These are phyloP conservation scores for Nasua narica DNA, from an alignment of 2,797 vertebrate species.

Conservation along the genomic window DNA sequence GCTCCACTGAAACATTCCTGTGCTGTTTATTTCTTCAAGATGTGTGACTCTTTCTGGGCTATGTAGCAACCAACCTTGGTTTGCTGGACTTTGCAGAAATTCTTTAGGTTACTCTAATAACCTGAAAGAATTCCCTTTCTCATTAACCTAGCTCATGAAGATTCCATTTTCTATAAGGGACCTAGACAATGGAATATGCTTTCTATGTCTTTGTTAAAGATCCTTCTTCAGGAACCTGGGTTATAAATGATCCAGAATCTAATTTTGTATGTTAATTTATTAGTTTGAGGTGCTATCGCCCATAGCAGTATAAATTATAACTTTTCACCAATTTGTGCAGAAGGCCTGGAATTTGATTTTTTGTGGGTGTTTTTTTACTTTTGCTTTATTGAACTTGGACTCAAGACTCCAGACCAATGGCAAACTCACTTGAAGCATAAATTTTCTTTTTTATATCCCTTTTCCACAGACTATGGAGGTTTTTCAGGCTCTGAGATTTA, in stretches of 20 bases:
- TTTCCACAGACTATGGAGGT: not conserved
- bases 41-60: not conserved
- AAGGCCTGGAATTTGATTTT: not conserved
- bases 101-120: not conserved
- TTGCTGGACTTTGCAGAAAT: not conserved
- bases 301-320: not conserved
- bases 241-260: not conserved
- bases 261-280: not conserved
- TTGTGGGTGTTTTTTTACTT: not conserved
- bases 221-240: not conserved
- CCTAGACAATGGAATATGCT: not conserved
- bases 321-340: not conserved
- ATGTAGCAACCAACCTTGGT: not conserved
- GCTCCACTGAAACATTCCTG: not conserved
- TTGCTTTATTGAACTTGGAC: not conserved
- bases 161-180: not conserved
- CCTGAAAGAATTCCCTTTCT: not conserved
- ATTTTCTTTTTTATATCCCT: not conserved
- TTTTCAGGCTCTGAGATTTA: not conserved
- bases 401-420: not conserved
- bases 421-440: not conserved
- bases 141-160: not conserved
- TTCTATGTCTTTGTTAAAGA: not conserved
- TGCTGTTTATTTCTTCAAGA: not conserved
- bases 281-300: not conserved